These are phyloP conservation scores for Apostichopus leukothele DNA, from an alignment of 53 echinoderm and acorn worm genomes.

Conservation along the genomic window DNA sequence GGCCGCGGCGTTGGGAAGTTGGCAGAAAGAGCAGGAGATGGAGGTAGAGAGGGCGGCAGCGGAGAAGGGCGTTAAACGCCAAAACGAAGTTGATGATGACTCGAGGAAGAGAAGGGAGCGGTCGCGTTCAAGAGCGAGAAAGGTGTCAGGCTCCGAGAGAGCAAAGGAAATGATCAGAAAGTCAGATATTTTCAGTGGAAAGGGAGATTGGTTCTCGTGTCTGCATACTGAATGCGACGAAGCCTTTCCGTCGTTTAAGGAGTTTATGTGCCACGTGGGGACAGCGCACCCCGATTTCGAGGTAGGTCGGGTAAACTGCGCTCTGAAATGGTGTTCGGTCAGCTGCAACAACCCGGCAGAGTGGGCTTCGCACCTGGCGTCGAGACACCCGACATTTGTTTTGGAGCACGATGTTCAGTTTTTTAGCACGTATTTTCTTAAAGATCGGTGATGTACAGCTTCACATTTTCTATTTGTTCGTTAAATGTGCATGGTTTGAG, in stretches of 20 bases:
- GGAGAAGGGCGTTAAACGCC: too few species aligned
- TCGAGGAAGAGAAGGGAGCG: too few species aligned
- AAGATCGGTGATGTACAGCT: too few species aligned
- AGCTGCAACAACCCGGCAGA: background rate
- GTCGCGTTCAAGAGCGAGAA: too few species aligned
- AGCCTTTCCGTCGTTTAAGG: background rate
- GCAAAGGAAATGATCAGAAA: background rate
- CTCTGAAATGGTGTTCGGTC: background rate
- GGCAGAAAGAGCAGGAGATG: too few species aligned
- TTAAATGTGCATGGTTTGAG: constrained; percentile 1
- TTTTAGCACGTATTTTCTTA: background rate
- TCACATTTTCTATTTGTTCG: background rate
- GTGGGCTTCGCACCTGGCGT: constrained; percentile 1
- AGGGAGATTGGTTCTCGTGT: background rate
- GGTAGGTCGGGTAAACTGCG: background rate
- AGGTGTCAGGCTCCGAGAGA: too few species aligned
- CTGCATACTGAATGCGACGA: background rate
- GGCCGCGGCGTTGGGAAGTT: too few species aligned
- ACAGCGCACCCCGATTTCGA: background rate
- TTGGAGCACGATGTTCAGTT: background rate
- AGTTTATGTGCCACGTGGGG: background rate
- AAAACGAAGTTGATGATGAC: too few species aligned
- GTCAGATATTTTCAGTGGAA: background rate
- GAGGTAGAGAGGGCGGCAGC: too few species aligned
- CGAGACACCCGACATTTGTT: background rate